These are phyloP conservation scores for Chiloscyllium punctatum DNA, from an alignment of 2,797 vertebrate species.

Conservation along the genomic window DNA sequence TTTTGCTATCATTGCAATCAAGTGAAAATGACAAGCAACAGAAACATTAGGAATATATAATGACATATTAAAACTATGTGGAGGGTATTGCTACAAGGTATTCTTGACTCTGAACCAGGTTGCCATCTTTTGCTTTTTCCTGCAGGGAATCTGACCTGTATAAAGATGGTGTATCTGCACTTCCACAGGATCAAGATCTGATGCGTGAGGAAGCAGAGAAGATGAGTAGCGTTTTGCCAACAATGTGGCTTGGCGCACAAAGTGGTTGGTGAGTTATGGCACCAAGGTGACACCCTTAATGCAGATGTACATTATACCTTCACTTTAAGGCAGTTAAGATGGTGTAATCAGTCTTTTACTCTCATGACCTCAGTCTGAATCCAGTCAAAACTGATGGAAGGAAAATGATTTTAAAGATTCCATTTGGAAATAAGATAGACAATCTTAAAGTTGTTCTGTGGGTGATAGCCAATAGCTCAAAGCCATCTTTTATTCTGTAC, in stretches of 20 bases:
- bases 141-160: conserved; percentile 74
- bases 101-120: neutral
- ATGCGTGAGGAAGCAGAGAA: conserved; percentile 92
- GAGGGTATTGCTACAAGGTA: neutral
- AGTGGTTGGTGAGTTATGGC: conserved; percentile 80
- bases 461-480: neutral
- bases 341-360: neutral
- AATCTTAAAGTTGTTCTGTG: neutral
- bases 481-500: neutral
- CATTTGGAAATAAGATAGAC: neutral
- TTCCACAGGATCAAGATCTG: conserved; percentile 79
- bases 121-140: conserved; percentile 23
- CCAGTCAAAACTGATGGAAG: neutral
- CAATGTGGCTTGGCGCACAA: conserved; percentile 96
- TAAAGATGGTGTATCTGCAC: conserved; percentile 72
- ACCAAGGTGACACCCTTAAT: neutral
- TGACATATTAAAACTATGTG: too few relatives aligned
- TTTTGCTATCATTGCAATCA: neutral
- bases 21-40: neutral
- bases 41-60: neutral
- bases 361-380: neutral
- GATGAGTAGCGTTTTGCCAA: conserved; percentile 94
- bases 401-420: neutral
- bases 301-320: neutral
- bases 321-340: neutral